Evolutionary conservation across 2,113 vertebrate genomes (phyloP), one percentile per base, ranked within the genome.

Genomic region (Pomatostomus ruficeps): DNA sequence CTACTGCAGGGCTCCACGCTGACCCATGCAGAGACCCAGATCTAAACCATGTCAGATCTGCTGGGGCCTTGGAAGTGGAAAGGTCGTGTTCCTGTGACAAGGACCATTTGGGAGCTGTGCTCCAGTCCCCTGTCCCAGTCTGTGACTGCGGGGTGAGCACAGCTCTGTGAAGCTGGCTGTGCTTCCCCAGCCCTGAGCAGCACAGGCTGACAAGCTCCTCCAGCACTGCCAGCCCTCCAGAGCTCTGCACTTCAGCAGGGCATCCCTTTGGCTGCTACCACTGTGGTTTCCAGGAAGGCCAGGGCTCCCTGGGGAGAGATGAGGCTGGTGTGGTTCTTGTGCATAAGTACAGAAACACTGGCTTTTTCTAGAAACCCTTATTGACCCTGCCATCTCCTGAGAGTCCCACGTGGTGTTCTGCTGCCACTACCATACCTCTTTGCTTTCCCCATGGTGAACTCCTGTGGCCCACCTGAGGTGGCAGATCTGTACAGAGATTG

Each of bases 21-120:
- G 79, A 57, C 31, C 48, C 28, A 28, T n/a, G 57, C 17, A 58
- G 52, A 91, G 63, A 43, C 10, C 8, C 25, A n/a, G 18, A 25
- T 62, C 42, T 43, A 52, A 80, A 58, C 16, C 22, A 4, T 35
- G 10, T 42, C 16, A 73, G 26, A 38, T 28, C 29, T 79, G 16
- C 67, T 71, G 10, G 23, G 22, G 29, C 25, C 31, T 5, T 26
- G 57, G 45, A 66, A 46, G 7, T 14, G 31, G 29, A 59, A 86
- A 77, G n/a, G 33, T 24, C 0, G 0, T 54, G 0, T 54, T 78
- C 55, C 33, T 20, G 24, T 46, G 46, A 36, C 26, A 40, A 55
- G 36, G 46, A 79, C 14, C 14, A 12, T 8, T 25, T 20, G 46
- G 58, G 65, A 73, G 12, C 76, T 25, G 7, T 48, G 26, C 24